These are phyloP conservation scores for Amniataba percoides DNA, from an alignment of 2,797 vertebrate species.

Conservation along the genomic window DNA sequence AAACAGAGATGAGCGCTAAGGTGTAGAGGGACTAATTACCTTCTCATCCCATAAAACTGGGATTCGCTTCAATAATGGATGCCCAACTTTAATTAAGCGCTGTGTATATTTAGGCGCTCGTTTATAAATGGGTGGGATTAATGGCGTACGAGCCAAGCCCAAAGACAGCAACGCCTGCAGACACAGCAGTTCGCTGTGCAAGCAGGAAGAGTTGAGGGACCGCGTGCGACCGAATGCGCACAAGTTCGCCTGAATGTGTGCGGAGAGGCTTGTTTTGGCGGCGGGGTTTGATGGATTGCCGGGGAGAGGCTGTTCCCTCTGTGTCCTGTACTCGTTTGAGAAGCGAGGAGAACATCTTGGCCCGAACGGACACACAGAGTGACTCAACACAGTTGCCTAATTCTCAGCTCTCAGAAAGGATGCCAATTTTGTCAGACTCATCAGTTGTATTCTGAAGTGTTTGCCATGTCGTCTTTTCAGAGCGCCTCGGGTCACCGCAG, in stretches of 20 bases:
- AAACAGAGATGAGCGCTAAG: conserved; percentile 74
- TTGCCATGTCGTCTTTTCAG: conserved; percentile 46
- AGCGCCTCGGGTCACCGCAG: conserved; percentile 44
- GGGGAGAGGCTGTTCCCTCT: conserved; percentile 41
- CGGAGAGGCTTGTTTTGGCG: conserved; percentile 42
- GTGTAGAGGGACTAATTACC: conserved; percentile 84
- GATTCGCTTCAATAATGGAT: conserved; percentile 83
- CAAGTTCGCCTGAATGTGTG: conserved; percentile 9
- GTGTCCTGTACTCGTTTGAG: conserved; percentile 47
- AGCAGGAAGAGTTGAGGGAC: conserved; percentile 25
- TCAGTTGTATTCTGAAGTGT: conserved; percentile 53
- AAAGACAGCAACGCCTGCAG: conserved; percentile 66
- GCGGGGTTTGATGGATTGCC: conserved; percentile 64
- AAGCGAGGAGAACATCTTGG: conserved; percentile 46
- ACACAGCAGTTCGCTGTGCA: conserved; percentile 45
- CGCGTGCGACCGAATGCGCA: not conserved
- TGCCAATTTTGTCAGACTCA: conserved; percentile 45
- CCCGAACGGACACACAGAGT: conserved; percentile 34
- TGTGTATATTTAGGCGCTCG: conserved; percentile 82
- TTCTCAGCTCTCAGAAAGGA: conserved; percentile 45
- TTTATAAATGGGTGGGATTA: conserved; percentile 83
- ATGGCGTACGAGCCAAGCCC: conserved; percentile 63
- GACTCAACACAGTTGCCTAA: conserved; percentile 49
- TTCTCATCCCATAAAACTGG: conserved; percentile 82
- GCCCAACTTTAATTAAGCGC: conserved; percentile 85